phyloP scores from a whole-genome alignment of 1,140 invertebrate genomes.

The Archegozetes longisetosus region DNA sequence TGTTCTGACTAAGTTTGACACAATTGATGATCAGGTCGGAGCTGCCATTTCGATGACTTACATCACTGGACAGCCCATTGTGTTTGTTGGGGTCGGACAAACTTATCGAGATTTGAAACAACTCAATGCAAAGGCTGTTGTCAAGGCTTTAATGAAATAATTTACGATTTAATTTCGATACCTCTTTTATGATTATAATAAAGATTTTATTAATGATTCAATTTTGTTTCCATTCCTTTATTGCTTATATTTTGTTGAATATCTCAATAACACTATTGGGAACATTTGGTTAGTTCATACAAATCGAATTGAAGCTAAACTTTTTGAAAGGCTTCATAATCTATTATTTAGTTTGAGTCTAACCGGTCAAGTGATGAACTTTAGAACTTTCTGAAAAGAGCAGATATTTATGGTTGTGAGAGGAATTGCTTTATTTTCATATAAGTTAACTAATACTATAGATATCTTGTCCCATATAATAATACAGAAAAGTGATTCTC shows the following conservation, averaged over 20 bases:
- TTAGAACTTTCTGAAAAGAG: no score
- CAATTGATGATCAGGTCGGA: constrained; percentile 56
- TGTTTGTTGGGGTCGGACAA: constrained; percentile 98
- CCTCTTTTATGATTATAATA: background rate
- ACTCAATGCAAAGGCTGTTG: constrained; percentile 90
- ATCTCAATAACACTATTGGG: background rate
- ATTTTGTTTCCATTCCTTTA: background rate
- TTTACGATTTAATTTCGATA: background rate
- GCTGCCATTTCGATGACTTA: constrained; percentile 99
- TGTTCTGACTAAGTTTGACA: constrained; percentile 45
- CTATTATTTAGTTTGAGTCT: background rate
- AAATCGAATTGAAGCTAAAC: background rate
- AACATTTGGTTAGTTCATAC: background rate
- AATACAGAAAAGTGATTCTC: no score
- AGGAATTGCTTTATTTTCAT: no score
- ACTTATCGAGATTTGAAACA: constrained; percentile 96
- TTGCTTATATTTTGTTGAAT: background rate
- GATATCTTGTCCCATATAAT: no score
- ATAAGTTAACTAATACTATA: no score
- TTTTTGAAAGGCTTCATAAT: background rate
- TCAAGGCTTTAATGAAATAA: constrained; percentile 65
- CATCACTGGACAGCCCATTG: constrained; percentile 97
- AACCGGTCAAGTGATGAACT: no score
- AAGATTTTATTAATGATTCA: background rate
- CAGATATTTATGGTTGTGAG: no score